Evolutionary conservation across 2,888 invertebrate species (phyloP), one percentile per base, ranked within the genome.

Genomic region (Hedya salicella): DNA sequence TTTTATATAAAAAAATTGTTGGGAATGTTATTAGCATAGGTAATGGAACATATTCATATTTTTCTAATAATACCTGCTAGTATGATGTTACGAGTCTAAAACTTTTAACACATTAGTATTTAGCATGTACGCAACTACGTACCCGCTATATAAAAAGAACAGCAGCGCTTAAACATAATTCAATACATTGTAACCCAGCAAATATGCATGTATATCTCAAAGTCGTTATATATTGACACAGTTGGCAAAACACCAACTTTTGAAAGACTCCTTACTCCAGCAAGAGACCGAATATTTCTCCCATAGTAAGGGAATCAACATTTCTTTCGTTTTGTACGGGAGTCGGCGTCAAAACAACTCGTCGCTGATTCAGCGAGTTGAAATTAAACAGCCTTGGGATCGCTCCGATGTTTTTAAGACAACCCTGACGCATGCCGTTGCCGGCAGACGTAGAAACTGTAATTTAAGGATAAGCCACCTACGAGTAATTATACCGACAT

Each of bases 371-470:
- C 61, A 59, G 54, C 52, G 57, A 69, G 78, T 78, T 78, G 74
- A 85, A 87, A 85, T 84, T 86, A 87, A 82, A 84, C 75, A 85
- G 78, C 88, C 87, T 88, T 89, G 88, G 79, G 75, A 44, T 79
- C 72, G 81, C 82, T 86, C 78, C 77, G 77, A 71, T 71, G 73
- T 71, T 69, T 70, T 64, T 67, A 66, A 69, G 70, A 70, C 68
- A 68, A 6, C 36, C 36, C 14, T 70, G 72, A 73, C 63, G 67
- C 67, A 71, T 16, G n/a, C 44, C 32, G 32, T 70, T 16, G n/a
- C 44, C 32, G 32, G 21, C 36, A 14, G 36, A 32, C 46, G 21
- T 9, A 62, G 46, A 39, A 17, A 39, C n/a, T 16, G 16, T 50
- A 44, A 48, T 61, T 16, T 14, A 50, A 40, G 30, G 40, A 42